Evolutionary conservation across 2,888 invertebrate genomes (phyloP), one percentile per base, ranked within the genome.

Genomic region (Scaptomyza parva): DNA sequence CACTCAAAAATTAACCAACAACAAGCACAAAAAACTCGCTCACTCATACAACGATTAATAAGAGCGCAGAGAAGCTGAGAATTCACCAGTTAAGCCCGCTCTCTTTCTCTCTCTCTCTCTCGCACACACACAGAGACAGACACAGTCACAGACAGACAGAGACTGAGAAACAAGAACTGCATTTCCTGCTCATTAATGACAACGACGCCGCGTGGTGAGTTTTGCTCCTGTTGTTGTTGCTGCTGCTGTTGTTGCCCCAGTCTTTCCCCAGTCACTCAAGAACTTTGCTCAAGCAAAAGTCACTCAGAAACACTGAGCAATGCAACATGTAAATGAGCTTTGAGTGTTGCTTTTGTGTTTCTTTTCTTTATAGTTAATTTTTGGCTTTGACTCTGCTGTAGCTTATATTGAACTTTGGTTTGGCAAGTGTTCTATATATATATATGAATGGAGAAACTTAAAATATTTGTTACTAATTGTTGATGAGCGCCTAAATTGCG

Each of bases 161-260:
- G 18, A 33, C 63, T 51, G 2, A 65, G 5, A 55, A 54, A 40
- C 64, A 78, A 72, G 64, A 84, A 86, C 54, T 84, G 87, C 87
- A 84, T 84, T 84, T 84, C 83, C 86, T 85, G 83, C 86, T 86
- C 83, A 84, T 82, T 85, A 69, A 67, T 53, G 55, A 61, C 66
- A 61, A 48, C 66, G 63, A 48, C 47, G 37, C 37, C 37, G 54
- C 61, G 81, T 83, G 84, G 86, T 88, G 86, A 68, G 59, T 78
- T n/a, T n/a, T n/a, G n/a, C n/a, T n/a, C n/a, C n/a, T n/a, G n/a
- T n/a, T 69, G 76, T 5, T 22, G 22, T 22, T 83, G 88, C 80
- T 86, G 84, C 30, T 30, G 11, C 12, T 30, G 12, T 4, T 30
- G 11, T 12, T 26, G 53, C 22, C 41, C 57, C 24, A n/a, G n/a